These are phyloP conservation scores for Synchiropus splendidus DNA, from an alignment of 2,113 vertebrate species.

Conservation along the genomic window DNA sequence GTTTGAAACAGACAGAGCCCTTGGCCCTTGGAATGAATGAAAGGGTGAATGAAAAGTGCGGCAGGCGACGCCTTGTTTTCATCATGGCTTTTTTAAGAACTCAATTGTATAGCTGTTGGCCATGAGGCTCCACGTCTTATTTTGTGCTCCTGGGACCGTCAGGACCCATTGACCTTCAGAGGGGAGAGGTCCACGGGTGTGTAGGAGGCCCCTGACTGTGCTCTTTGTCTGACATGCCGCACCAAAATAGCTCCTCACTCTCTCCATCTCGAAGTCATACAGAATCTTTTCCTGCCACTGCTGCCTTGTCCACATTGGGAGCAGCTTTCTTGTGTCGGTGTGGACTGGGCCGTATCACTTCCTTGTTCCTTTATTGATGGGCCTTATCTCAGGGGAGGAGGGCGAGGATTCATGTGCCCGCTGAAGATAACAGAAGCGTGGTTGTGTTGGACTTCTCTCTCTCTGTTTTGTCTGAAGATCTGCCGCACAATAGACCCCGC, in stretches of 20 bases:
- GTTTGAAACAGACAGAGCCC: too few species aligned
- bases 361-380: constrained; percentile 31
- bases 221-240: constrained; percentile 50
- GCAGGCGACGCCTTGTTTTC: too few species aligned
- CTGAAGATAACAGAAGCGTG: too few species aligned
- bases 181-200: constrained; percentile 32
- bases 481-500: constrained; percentile 38
- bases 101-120: too few species aligned
- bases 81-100: too few species aligned
- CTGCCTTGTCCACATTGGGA: constrained; percentile 1
- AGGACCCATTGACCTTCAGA: constrained; percentile 34
- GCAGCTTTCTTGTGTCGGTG: background rate
- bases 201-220: constrained; percentile 28
- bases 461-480: constrained; percentile 39
- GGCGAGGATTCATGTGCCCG: constrained; percentile 19
- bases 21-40: too few species aligned
- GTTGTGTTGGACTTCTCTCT: constrained; percentile 15
- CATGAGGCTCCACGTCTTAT: too few species aligned
- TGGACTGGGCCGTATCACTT: constrained; percentile 22
- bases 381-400: constrained; percentile 25
- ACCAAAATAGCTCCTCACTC: constrained; percentile 10
- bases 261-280: constrained; percentile 5
- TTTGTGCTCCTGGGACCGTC: constrained; percentile 15
- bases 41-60: too few species aligned
- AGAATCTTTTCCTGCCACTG: background rate